Base-by-base conservation (phyloP, 2,888 invertebrate species). In the Hydriomena furcata region DNA sequence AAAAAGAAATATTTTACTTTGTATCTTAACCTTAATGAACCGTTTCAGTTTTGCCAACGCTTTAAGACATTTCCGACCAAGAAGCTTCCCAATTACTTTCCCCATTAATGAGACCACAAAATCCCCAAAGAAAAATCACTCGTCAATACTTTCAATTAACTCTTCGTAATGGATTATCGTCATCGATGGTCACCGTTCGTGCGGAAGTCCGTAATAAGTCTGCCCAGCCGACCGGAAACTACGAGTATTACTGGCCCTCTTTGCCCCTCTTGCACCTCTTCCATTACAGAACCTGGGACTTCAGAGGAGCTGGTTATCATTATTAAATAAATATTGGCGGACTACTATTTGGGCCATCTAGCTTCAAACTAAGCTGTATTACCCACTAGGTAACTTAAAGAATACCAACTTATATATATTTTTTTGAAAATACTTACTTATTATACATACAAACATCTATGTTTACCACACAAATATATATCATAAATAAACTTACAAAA, bases 191-290 rank as follows among this genome's bases (percentile, higher is more conserved):
- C 58, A 58, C 63, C 61, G 60, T 56, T 63, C 63, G 63, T 52
- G 65, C 71, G 80, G 76, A 74, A 70, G 71, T 66, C 71, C 66
- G 79, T 75, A 79, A 83, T 83, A 80, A 78, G 74, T 66, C 64
- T 67, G 71, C 60, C 65, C 76, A 66, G 27, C 67, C 66, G 66
- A 64, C 72, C 74, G 81, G 82, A 82, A 83, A 71, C 76, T 76
- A 79, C 80, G 2, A 17, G 17, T n/a, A n/a, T 2, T 77, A 76
- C 74, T 57, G 43, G 38, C 52, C 43, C 38, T 28, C 37, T 13
- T 31, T 20, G 5, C 58, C 58, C 28, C 32, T 38, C 35, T 36
- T 27, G 52, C 43, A 56, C 66, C 61, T 28, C 21, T 25, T 2
- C 1, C 27, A n/a, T n/a, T n/a, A 23, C 46, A 32, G 31, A 25